Conservation (phyloP, 2,113 vertebrate genomes). For the Phyllostomus discolor region DNA sequence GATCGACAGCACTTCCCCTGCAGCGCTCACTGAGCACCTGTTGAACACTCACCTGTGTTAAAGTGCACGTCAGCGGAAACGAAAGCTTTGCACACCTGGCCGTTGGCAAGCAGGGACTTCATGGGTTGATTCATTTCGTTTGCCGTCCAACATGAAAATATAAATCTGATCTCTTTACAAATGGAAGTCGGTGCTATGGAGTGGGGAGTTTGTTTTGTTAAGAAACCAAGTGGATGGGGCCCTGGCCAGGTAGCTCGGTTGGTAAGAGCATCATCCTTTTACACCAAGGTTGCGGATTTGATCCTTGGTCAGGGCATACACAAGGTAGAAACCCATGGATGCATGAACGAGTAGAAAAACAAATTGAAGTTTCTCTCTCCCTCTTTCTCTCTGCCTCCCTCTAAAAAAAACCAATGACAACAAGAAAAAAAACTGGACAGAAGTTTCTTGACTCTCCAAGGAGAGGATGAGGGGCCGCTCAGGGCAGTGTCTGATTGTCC, state of each 20-base stretch:
- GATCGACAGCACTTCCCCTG: neutral
- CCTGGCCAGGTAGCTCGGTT: no score
- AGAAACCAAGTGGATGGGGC: neutral
- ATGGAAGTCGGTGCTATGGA: neutral
- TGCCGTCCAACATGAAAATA: neutral
- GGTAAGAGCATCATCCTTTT: no score
- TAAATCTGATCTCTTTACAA: neutral
- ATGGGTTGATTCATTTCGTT: neutral
- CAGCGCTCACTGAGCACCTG: neutral
- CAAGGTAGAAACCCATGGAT: no score
- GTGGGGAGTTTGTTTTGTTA: neutral
- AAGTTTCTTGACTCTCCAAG: neutral
- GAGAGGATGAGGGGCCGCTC: neutral
- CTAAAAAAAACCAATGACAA: no score
- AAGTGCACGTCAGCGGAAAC: neutral
- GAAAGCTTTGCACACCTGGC: neutral
- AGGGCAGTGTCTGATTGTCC: neutral
- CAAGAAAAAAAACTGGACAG: neutral
- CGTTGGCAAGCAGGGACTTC: neutral
- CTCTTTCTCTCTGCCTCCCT: no score
- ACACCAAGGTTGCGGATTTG: no score
- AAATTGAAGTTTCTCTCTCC: no score
- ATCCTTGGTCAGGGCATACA: no score
- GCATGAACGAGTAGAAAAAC: no score
- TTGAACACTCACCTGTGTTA: no score